Percentiles rank a stretch among this genome's conserved stretches.
phyloP scores from a whole-genome alignment of 2,888 invertebrate species.

The Rhingia campestris region DNA sequence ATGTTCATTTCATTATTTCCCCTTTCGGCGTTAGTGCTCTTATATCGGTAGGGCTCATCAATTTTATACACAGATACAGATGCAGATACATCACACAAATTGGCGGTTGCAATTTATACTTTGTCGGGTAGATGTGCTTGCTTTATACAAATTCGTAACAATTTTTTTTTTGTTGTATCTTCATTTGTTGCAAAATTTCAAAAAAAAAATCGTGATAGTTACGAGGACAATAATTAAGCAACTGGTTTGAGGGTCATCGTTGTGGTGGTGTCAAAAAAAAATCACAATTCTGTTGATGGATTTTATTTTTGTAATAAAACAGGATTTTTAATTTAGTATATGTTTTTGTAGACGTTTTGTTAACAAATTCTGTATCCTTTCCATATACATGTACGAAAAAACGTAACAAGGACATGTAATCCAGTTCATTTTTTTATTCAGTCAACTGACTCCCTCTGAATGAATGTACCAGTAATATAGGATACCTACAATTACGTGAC shows the following conservation, averaged over 20 bases:
- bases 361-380: constrained; percentile 36
- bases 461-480: constrained; percentile 46
- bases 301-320: constrained; percentile 49
- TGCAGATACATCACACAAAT: constrained; percentile 43
- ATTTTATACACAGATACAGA: constrained; percentile 24
- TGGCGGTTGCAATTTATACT: constrained; percentile 65
- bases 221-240: constrained; percentile 32
- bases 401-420: constrained; percentile 60
- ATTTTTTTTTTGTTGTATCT: constrained; percentile 60
- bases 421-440: constrained; percentile 32
- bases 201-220: neutral
- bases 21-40: constrained; percentile 16
- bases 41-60: constrained; percentile 28
- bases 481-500: constrained; percentile 39
- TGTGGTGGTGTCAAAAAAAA: constrained; percentile 9
- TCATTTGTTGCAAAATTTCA: constrained; percentile 36
- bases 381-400: constrained; percentile 41
- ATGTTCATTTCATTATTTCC: constrained; percentile 67
- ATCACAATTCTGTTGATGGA: neutral
- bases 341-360: constrained; percentile 3
- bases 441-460: neutral
- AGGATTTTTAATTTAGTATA: neutral
- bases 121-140: constrained; percentile 2
- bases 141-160: constrained; percentile 3
- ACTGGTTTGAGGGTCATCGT: constrained; percentile 36